Base-by-base conservation (phyloP, 2,888 invertebrate genomes). In the Frankliniella fusca region DNA sequence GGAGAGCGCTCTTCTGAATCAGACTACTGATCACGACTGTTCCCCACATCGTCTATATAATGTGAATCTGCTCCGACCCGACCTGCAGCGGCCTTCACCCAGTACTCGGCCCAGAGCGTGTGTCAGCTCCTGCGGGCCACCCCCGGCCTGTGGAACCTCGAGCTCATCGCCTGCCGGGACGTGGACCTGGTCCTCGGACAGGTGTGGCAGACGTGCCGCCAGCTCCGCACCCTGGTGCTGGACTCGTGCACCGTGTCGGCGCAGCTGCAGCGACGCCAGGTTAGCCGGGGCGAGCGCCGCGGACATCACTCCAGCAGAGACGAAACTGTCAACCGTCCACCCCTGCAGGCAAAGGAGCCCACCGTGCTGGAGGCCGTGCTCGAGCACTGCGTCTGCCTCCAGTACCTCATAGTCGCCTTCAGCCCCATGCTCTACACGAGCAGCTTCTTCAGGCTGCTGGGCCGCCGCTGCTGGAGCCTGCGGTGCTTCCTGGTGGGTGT, bases 341-440 rank as follows among this genome's bases (percentile, higher is more conserved):
- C 12, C 5, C 54, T 0, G 54, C 15, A 15, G 15, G 54, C 15
- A 12, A 15, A 54, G 54, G 54, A 54, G 54, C 15, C 18, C 38
- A 5, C 61, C 23, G 70, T 23, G 70, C 70, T 76, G 70, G 70
- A 76, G 23, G 23, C 70, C 70, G 70, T 76, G 27, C 70, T 76
- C 23, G 70, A 76, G 70, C 70, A 76, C 23, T 76, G 70, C 70
- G 27, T 76, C 70, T 76, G 70, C 70, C 70, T 76, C 27, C 70
- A 76, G 70, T 76, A 76, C 27, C 70, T 76, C 70, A 76, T 76
- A 23, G 70, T 76, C 23, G 70, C 70, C 70, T 76, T 76, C 70
- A 76, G 23, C 11, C 70, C 70, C 0, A 27, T 27, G 23, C 70
- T 76, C 70, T 76, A 76, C 70, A 23, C 70, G 70, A 5, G 3